phyloP scores from a whole-genome alignment of 2,888 invertebrate genomes.

The Drosophila bunnanda region DNA sequence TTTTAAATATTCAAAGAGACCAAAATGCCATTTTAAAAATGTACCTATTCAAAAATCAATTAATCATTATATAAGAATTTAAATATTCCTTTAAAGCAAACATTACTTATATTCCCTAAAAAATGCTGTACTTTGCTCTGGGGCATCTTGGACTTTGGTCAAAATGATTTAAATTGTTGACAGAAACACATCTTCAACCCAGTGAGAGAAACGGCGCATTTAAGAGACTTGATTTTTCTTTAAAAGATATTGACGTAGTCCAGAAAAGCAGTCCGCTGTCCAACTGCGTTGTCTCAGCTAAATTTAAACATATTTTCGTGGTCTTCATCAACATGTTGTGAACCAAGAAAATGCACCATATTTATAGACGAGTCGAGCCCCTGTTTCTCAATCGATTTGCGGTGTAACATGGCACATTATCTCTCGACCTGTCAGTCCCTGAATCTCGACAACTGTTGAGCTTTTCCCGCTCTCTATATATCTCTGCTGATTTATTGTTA shows the following conservation, averaged over 20 bases:
- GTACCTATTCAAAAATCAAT: neutral
- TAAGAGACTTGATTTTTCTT: conserved; percentile 29
- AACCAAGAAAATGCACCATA: conserved; percentile 11
- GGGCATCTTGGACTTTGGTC: conserved; percentile 59
- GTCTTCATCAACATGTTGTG: conserved; percentile 4
- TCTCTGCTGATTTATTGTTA: conserved; percentile 52
- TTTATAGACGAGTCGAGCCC: conserved; percentile 59
- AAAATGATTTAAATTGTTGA: conserved; percentile 65
- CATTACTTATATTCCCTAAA: conserved; percentile 6
- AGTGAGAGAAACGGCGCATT: conserved; percentile 47
- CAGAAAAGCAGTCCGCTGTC: conserved; percentile 15
- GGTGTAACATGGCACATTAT: conserved; percentile 30
- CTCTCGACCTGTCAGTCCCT: conserved; percentile 16
- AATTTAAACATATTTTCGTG: conserved; percentile 24
- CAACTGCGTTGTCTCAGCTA: conserved; percentile 21
- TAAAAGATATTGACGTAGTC: conserved; percentile 54
- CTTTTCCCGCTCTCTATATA: neutral
- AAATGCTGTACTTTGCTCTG: conserved; percentile 48
- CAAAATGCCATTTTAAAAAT: neutral
- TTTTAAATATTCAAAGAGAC: neutral
- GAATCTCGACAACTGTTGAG: conserved; percentile 6
- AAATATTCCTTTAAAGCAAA: neutral
- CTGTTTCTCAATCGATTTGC: conserved; percentile 12
- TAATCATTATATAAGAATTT: conserved; percentile 1
- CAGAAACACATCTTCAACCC: conserved; percentile 43